Evolutionary conservation across 2,113 vertebrate genomes (phyloP).

Genomic region (Mus pahari): DNA sequence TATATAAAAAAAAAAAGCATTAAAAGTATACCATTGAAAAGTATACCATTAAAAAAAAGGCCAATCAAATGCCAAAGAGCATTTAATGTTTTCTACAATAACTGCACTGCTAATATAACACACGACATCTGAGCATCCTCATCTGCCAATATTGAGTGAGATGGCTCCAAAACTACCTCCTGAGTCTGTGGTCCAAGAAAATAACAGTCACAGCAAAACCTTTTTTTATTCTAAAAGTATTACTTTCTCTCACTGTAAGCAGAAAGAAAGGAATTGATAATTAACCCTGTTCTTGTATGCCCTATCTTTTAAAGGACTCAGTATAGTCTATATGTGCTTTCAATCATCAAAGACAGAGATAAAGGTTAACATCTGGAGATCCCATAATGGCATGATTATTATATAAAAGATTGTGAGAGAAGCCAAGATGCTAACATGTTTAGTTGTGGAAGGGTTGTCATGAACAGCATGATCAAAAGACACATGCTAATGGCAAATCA

Average conservation of each 20-base stretch:
- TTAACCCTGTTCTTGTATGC: neutral
- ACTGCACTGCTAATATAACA: neutral
- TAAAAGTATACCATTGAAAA: too few species aligned
- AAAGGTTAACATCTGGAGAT: neutral
- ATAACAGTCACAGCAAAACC: neutral
- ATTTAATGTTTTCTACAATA: constrained; percentile 4
- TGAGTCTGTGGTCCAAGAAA: neutral
- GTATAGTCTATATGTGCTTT: neutral
- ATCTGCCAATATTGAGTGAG: neutral
- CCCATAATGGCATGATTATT: neutral
- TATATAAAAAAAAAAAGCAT: too few species aligned
- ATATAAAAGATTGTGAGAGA: neutral
- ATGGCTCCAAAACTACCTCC: neutral
- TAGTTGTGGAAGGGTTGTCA: neutral
- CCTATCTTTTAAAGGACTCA: constrained; percentile 3
- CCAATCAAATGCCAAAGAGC: neutral
- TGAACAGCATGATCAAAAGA: neutral
- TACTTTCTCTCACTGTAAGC: constrained; percentile 29
- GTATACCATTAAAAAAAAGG: too few species aligned
- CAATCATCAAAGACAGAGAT: neutral
- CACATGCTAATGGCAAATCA: neutral
- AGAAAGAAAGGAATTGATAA: neutral
- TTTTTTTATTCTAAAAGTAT: neutral
- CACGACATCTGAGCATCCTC: constrained; percentile 12
- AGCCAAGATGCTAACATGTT: neutral